Conservation (phyloP, 2,113 vertebrate species). For the Elachura formosa region DNA sequence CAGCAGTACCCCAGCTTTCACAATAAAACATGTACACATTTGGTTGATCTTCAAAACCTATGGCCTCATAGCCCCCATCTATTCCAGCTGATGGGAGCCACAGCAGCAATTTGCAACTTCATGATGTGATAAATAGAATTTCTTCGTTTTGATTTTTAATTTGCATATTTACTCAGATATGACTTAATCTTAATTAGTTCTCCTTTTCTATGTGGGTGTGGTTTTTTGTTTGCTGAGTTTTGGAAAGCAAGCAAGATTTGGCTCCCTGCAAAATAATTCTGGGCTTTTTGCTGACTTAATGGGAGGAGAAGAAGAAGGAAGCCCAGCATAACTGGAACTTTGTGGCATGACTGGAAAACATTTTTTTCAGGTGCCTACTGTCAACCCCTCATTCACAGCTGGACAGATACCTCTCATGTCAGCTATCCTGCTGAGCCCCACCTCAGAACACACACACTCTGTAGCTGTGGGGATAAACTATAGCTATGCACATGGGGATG, state of each 20-base stretch:
- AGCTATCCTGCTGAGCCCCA: conserved; percentile 2
- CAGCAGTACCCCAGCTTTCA: neutral
- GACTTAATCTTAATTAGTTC: conserved; percentile 76
- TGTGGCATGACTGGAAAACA: neutral
- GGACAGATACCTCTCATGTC: neutral
- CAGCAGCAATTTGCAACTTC: conserved; percentile 72
- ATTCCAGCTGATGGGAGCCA: conserved; percentile 13
- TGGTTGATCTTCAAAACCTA: conserved; percentile 20
- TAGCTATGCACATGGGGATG: neutral
- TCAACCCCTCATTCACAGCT: neutral
- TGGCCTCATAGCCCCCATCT: neutral
- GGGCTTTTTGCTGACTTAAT: neutral
- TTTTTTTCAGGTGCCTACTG: neutral
- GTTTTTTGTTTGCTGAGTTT: conserved; percentile 31
- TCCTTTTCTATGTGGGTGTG: conserved; percentile 36
- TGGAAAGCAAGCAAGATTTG: conserved; percentile 43
- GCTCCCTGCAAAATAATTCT: conserved; percentile 2
- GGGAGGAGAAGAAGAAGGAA: neutral
- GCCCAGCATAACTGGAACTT: neutral
- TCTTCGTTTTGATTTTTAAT: conserved; percentile 77
- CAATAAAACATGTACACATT: neutral
- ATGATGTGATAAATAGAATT: conserved; percentile 75
- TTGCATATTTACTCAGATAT: conserved; percentile 78
- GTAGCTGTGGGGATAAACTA: neutral
- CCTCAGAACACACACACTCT: neutral